Percentiles rank a stretch among this genome's conserved stretches.
Conservation (phyloP, 2,888 invertebrate species). For the Hypomecis atomaria region DNA sequence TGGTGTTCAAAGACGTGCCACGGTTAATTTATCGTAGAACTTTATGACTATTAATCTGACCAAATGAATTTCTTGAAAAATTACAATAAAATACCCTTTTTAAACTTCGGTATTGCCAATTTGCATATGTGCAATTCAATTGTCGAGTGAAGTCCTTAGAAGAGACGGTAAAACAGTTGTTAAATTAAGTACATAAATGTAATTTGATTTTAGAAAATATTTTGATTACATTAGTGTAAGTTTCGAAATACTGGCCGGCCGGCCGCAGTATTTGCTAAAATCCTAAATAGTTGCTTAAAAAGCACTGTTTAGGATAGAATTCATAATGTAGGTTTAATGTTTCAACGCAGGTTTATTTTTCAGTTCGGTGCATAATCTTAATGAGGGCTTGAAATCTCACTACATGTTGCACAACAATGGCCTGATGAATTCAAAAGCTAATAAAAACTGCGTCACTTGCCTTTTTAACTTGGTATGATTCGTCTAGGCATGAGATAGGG, state of each 20-base stretch:
- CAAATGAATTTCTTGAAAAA: neutral
- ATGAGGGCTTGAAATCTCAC: too few relatives aligned
- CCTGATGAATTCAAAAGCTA: too few relatives aligned
- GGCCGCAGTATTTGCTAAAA: slow-evolving; percentile 24
- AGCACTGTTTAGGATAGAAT: slow-evolving; percentile 17
- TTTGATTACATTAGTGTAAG: slow-evolving; percentile 1
- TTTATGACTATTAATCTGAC: neutral
- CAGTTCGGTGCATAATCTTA: slow-evolving; percentile 4
- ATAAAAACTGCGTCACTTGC: too few relatives aligned
- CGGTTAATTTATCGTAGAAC: neutral
- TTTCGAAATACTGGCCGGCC: slow-evolving; percentile 12
- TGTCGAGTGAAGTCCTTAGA: neutral
- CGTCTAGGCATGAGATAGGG: too few relatives aligned
- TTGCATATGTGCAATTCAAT: neutral
- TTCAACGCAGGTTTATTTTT: slow-evolving; percentile 24
- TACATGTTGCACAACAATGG: too few relatives aligned
- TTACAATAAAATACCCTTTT: too few relatives aligned
- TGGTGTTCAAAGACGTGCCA: too few relatives aligned
- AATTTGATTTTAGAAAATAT: slow-evolving; percentile 11
- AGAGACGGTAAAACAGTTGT: slow-evolving; percentile 7
- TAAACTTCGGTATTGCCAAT: neutral
- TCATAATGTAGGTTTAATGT: slow-evolving; percentile 25
- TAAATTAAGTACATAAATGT: slow-evolving; percentile 4
- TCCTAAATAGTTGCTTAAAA: slow-evolving; percentile 22
- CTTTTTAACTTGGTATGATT: too few relatives aligned